Percentiles rank a stretch among this genome's conserved stretches.
Conservation (phyloP, 2,888 invertebrate genomes). For the Ophion costatus region DNA sequence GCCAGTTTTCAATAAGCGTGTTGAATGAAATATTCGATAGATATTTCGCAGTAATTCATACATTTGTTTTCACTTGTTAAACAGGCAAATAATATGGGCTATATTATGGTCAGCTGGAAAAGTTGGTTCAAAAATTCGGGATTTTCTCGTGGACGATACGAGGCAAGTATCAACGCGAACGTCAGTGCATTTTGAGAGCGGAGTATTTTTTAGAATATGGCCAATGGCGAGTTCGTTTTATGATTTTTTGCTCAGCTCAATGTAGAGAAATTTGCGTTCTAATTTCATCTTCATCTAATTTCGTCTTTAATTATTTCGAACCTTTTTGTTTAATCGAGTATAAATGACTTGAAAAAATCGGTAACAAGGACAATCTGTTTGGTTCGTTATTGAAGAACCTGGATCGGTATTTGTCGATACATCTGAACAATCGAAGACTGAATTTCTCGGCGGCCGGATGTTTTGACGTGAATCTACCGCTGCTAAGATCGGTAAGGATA, state of each 20-base stretch:
- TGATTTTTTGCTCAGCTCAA: too few species aligned
- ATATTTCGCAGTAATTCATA: background rate
- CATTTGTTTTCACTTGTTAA: constrained; percentile 32
- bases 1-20: background rate
- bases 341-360: too few species aligned
- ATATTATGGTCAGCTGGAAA: constrained; percentile 75
- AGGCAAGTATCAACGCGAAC: constrained; percentile 48
- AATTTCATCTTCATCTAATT: too few species aligned
- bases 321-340: too few species aligned
- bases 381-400: constrained; percentile 49
- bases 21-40: background rate
- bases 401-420: constrained; percentile 71
- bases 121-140: constrained; percentile 54
- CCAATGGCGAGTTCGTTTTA: background rate
- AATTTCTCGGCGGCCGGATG: constrained; percentile 79
- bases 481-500: constrained; percentile 78
- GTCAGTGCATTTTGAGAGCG: too few species aligned
- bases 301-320: background rate
- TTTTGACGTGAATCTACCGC: constrained; percentile 76
- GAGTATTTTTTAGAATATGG: background rate
- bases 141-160: constrained; percentile 41
- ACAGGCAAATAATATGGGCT: constrained; percentile 77
- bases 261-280: too few species aligned
- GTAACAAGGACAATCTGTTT: background rate
- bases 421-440: constrained; percentile 75